Base-by-base conservation (phyloP, 1,140 invertebrate genomes). In the Bombus difficillimus region DNA sequence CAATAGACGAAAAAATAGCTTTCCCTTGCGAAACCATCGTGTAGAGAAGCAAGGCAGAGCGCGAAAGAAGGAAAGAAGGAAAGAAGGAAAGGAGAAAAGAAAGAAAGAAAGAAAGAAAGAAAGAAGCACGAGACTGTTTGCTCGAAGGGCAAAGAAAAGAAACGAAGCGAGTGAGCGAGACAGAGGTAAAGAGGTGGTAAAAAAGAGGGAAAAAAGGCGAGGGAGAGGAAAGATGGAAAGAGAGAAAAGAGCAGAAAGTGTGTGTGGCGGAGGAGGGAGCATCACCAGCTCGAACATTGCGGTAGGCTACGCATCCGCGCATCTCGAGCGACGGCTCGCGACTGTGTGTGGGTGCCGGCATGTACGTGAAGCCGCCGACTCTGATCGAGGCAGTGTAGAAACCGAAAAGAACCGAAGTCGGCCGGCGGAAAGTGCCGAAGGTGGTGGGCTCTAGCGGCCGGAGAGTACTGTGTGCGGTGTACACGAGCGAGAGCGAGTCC, bases 291-390 rank as follows among this genome's bases (percentile, higher is more conserved):
- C 80, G 83, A 83, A 92, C 86, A 93, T 94, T 94, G 93, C 92
- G 93, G 94, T 94, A 94, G 94, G 93, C 91, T 94, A 91, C 91
- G 93, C 91, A 90, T 89, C 84, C 88, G 76, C 87, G 88, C 86
- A 87, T 89, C 85, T 74, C 87, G 83, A 83, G 83, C 83, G 66
- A 77, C 72, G 74, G 64, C n/a, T 34, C 74, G 78, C 75, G 80
- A 57, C 43, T 82, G 81, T 85, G 83, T 72, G 72, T 88, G 78
- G 76, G 81, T 87, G 87, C 78, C 79, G 86, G 88, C 83, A 75
- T 78, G 85, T 87, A 86, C 79, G 78, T 83, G 87, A 69, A 86
- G 80, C 76, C 41, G 71, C 34, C 86, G 90, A 57, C 71, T 71
- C 72, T 53, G 64, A 81, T 77, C 87, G 88, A 72, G 74, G 87